Conservation (phyloP, 2,113 vertebrate genomes). For the Dunckerocampus dactyliophorus region DNA sequence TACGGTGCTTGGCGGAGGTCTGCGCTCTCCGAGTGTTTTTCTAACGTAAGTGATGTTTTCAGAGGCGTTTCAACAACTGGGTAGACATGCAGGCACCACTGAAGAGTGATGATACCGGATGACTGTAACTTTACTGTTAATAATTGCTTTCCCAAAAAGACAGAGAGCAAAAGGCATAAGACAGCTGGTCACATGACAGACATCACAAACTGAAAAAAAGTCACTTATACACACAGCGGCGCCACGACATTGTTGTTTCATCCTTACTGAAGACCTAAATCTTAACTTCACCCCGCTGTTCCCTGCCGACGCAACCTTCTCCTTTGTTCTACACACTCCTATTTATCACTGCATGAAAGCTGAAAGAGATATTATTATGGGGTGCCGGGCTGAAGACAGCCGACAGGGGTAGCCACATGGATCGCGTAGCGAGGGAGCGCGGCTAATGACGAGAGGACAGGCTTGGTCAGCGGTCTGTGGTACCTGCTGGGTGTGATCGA, state of each 20-base stretch:
- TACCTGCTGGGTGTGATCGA: slow-evolving; percentile 93
- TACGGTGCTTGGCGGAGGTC: no score
- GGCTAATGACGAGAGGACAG: slow-evolving; percentile 99
- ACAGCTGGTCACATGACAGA: no score
- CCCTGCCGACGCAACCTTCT: slow-evolving; percentile 78
- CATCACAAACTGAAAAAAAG: no score
- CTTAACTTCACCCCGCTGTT: slow-evolving; percentile 78
- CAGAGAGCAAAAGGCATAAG: no score
- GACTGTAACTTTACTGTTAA: no score
- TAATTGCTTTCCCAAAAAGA: no score
- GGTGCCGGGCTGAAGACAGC: slow-evolving; percentile 88
- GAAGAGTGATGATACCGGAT: no score
- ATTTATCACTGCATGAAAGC: slow-evolving; percentile 99
- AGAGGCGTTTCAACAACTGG: no score
- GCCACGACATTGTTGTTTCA: slow-evolving; percentile 24
- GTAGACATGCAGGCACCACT: no score
- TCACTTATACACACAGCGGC: neutral
- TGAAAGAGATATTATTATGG: slow-evolving; percentile 99
- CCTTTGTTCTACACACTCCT: slow-evolving; percentile 99
- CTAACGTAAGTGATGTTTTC: no score
- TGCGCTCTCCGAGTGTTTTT: no score
- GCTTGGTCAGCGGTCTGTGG: slow-evolving; percentile 99
- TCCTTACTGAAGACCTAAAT: slow-evolving; percentile 41
- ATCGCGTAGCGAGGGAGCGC: slow-evolving; percentile 94
- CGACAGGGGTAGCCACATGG: slow-evolving; percentile 99